phyloP scores from a whole-genome alignment of 2,113 vertebrate species.

The Probosciger aterrimus region DNA sequence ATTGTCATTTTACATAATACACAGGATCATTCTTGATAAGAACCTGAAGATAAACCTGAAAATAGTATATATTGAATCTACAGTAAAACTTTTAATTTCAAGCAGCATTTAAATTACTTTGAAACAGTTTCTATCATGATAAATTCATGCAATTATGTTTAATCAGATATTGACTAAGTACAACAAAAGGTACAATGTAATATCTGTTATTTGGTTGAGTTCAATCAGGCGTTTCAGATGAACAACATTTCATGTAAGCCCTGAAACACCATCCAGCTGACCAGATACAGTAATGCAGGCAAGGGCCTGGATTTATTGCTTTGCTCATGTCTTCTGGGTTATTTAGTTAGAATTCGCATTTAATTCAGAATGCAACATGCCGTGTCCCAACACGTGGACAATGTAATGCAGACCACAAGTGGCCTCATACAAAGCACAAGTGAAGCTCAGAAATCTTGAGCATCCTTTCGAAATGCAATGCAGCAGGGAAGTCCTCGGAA shows the following conservation, averaged over 20 bases:
- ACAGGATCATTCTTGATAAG: constrained; percentile 20
- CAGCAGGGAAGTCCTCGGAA: accelerated
- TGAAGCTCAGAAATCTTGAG: not conserved
- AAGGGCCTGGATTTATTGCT: not conserved
- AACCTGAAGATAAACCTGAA: constrained; percentile 54
- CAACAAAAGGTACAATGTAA: not conserved
- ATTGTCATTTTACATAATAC: constrained; percentile 53
- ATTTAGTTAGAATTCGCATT: not conserved
- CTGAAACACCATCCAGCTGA: not conserved
- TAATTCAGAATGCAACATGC: not conserved
- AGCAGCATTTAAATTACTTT: constrained; percentile 43
- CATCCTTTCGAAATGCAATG: not conserved
- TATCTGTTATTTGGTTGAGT: constrained; percentile 14
- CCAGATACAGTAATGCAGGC: not conserved
- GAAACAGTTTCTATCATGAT: constrained; percentile 48
- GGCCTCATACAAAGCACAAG: not conserved
- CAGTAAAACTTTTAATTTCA: constrained; percentile 16
- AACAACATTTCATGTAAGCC: not conserved
- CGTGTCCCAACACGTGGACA: not conserved
- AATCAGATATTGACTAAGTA: constrained; percentile 51
- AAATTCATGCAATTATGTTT: constrained; percentile 60
- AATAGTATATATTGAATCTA: constrained; percentile 25
- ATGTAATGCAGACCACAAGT: not conserved
- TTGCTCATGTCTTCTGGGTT: not conserved
- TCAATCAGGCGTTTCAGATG: not conserved